Base-by-base conservation (phyloP, 2,113 vertebrate species). In the Patagioenas fasciata region DNA sequence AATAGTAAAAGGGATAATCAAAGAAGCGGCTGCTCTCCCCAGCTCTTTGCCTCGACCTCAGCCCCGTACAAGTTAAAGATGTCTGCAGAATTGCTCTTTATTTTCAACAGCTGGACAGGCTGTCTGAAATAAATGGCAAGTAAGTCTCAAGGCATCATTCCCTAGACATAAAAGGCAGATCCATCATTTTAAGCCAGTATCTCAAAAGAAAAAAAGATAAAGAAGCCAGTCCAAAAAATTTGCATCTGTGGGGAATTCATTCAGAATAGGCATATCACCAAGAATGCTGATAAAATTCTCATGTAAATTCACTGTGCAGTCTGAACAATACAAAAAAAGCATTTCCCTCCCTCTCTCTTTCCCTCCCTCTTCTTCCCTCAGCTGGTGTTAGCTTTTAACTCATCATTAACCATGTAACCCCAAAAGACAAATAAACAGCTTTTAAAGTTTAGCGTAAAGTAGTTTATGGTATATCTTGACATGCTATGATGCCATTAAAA, bases 261-360 rank as follows among this genome's bases (percentile, higher is more conserved):
- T 88, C 92, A 88, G 31, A 88, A 36, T 21, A 75, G 67, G 54
- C 81, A 69, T 62, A 82, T 65, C 81, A 82, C 40, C 47, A 75
- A 95, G 87, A 93, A 93, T 28, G 67, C 70, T 91, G 95, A 91
- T 93, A 94, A 93, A 94, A 91, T 95, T 92, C 69, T 86, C 64
- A 97, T 92, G 77, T 78, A 93, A 96, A 96, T 96, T 88, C 75
- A 82, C 60, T 80, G 20, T 38, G 47, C 48, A 84, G 47, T 47
- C 79, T 85, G 66, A 91, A 66, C 56, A 88, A 83, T 34, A 75
- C 20, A 81, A 83, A 94, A 58, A 78, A 77, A 93, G 60, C 48
- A 73, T 57, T 80, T 88, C 28, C 13, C 29, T 89, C 36, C 11
- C 54, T 65, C 65, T 71, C n/a, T n/a, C n/a, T n/a, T n/a, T n/a